Base-by-base conservation (phyloP, 2,113 vertebrate genomes). In the Dicaeum eximium region DNA sequence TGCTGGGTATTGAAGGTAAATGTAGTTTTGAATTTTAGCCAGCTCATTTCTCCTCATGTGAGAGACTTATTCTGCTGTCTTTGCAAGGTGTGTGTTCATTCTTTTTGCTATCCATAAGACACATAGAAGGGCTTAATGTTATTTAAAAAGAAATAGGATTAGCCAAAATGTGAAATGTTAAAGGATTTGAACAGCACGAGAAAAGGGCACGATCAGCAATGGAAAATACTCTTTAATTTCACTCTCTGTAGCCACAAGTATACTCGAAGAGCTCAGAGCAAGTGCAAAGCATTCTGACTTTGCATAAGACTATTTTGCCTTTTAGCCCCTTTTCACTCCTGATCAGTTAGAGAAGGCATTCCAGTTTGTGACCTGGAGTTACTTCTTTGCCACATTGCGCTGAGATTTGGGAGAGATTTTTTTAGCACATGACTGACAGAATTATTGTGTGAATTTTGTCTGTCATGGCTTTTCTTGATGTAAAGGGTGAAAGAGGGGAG, bases 101-200 rank as follows among this genome's bases (percentile, higher is more conserved):
- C 93, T 96, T 97, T 95, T 97, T 97, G 88, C 93, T 97, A 95
- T 95, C 86, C 45, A 31, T 95, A 96, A 97, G 94, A 97, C 67
- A 75, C 82, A 91, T 82, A 91, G 96, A 97, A 91, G 79, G 80
- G 67, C 66, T 95, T 97, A 97, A 97, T 97, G 90, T 90, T 92
- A 97, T 97, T 97, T 96, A 62, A 94, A 97, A 96, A 97, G 88
- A 97, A 98, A 98, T 95, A 85, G 87, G 90, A 97, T 98, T 97
- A 96, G 56, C 65, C 48, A 97, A 95, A 80, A 72, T n/a, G 21
- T 97, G 93, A 90, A 96, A 97, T 96, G 60, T 71, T 90, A 85
- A 86, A 95, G 83, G 75, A 93, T 92, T 86, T 98, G 84, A 95
- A 93, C 88, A 93, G 65, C 30, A 65, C 27, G 73, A 80, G 82